phyloP scores from a whole-genome alignment of 2,888 invertebrate genomes.

The Myopa testacea region DNA sequence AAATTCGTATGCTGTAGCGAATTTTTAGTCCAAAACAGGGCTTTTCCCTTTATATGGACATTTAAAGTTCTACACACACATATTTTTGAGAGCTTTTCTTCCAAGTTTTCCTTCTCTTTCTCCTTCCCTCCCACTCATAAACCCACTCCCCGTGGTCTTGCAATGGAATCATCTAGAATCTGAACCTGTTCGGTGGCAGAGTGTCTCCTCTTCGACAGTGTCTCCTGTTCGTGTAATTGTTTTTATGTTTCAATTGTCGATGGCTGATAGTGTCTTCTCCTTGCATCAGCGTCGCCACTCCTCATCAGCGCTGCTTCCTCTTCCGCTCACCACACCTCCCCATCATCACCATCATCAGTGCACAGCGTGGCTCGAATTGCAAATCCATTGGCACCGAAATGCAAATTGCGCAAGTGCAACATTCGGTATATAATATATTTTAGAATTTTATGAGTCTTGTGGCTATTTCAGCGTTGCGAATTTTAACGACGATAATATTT shows the following conservation, averaged over 20 bases:
- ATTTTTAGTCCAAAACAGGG: too few relatives aligned
- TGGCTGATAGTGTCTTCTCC: neutral
- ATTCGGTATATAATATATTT: neutral
- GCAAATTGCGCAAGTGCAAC: neutral
- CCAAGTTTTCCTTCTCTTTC: too few relatives aligned
- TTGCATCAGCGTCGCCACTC: neutral
- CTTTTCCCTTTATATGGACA: too few relatives aligned
- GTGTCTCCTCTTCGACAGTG: neutral
- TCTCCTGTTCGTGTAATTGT: neutral
- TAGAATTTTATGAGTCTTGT: neutral
- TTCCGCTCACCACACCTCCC: neutral
- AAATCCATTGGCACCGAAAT: neutral
- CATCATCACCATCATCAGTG: neutral
- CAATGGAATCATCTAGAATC: neutral
- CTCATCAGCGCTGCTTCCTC: neutral
- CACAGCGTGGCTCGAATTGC: neutral
- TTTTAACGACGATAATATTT: conserved; percentile 15
- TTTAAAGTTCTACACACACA: too few relatives aligned
- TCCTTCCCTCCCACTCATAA: too few relatives aligned
- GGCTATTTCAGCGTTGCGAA: too few relatives aligned
- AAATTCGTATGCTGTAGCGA: too few relatives aligned
- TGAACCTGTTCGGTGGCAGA: neutral
- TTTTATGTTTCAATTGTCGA: neutral
- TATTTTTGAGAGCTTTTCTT: too few relatives aligned
- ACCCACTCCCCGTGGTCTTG: neutral